Conservation (phyloP, 2,797 vertebrate species). For the Falco peregrinus region DNA sequence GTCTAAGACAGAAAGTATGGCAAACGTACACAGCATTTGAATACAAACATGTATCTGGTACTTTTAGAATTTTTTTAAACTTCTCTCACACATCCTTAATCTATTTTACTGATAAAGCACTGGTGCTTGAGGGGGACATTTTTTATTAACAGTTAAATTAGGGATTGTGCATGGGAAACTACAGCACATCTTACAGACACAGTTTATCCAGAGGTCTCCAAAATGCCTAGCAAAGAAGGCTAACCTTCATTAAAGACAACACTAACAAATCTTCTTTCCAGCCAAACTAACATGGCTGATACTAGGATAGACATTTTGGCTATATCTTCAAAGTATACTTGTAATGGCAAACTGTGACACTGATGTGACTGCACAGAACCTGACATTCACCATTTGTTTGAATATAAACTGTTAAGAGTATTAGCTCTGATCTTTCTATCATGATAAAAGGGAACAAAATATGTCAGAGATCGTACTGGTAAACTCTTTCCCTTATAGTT, state of each 20-base stretch:
- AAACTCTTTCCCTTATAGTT: neutral
- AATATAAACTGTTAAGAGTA: neutral
- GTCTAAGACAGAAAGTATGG: neutral
- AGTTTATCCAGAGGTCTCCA: neutral
- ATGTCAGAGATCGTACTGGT: neutral
- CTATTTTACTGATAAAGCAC: neutral
- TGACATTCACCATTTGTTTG: neutral
- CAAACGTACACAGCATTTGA: neutral
- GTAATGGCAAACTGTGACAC: neutral
- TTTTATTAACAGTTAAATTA: neutral
- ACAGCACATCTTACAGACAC: neutral
- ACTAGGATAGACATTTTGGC: neutral
- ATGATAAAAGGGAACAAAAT: neutral
- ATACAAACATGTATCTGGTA: neutral
- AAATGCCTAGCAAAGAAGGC: neutral
- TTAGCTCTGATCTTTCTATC: neutral
- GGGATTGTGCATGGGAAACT: neutral
- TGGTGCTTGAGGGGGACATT: accelerated
- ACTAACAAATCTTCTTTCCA: neutral
- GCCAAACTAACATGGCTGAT: neutral
- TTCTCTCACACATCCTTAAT: neutral
- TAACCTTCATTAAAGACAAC: neutral
- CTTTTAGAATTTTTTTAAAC: neutral
- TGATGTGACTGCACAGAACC: neutral
- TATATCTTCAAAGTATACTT: neutral